Conservation (phyloP, 2,113 vertebrate species). For the Pyxicephalus adspersus region DNA sequence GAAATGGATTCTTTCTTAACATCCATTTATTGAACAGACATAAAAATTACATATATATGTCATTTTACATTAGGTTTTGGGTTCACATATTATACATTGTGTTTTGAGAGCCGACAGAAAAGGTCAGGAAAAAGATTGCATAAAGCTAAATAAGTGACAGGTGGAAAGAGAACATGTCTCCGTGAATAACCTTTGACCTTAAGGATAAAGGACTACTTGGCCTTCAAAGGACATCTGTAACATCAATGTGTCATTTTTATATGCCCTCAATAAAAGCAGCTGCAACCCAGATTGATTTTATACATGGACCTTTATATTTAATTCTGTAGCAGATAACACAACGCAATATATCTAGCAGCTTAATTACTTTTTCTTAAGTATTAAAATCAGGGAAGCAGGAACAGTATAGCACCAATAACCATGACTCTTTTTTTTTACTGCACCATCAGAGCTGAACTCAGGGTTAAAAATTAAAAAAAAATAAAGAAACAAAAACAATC, state of each 20-base stretch:
- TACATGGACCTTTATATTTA: slow-evolving; percentile 2
- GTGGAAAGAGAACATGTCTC: neutral
- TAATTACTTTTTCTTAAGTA: neutral
- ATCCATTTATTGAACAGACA: slow-evolving; percentile 27
- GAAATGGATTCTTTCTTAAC: slow-evolving; percentile 2
- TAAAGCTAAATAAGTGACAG: slow-evolving; percentile 26
- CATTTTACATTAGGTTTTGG: slow-evolving; percentile 9
- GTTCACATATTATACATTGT: slow-evolving; percentile 4
- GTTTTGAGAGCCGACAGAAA: slow-evolving; percentile 47
- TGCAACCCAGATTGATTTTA: slow-evolving; percentile 30
- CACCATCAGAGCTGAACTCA: too few species aligned
- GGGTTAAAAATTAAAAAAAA: too few species aligned
- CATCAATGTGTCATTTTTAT: slow-evolving; percentile 34
- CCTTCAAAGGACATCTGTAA: slow-evolving; percentile 42
- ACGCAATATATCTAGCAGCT: neutral
- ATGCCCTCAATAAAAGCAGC: slow-evolving; percentile 13
- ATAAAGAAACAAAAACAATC: too few species aligned
- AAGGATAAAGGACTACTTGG: slow-evolving; percentile 27
- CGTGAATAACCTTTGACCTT: slow-evolving; percentile 28
- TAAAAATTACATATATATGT: slow-evolving; percentile 41
- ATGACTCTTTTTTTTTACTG: too few species aligned
- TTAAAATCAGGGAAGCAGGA: too few species aligned
- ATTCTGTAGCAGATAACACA: neutral
- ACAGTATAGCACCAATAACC: too few species aligned
- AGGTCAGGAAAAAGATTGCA: slow-evolving; percentile 24